Base-by-base conservation (phyloP, 2,888 invertebrate species). In the Ferdinandea cuprea region DNA sequence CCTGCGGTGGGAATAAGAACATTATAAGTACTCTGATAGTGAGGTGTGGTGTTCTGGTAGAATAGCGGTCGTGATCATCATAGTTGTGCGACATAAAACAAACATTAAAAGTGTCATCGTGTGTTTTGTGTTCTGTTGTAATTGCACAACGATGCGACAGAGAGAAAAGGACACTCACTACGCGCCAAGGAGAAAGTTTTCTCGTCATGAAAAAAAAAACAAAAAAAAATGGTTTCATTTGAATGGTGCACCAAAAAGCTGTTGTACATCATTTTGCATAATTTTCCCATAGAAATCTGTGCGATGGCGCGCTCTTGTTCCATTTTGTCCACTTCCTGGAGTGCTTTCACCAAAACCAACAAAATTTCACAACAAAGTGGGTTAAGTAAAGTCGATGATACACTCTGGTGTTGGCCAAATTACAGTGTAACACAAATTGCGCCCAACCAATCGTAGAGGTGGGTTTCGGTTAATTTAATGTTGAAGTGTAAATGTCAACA, bases 101-200 rank as follows among this genome's bases (percentile, higher is more conserved):
- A 76, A 68, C 83, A 83, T 83, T 83, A 83, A 83, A 83, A 83
- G 72, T 83, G 78, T 73, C 83, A 73, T 83, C 61, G 78, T 68
- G 78, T 68, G 68, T 76, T 61, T 37, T 42, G 52, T 44, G 2
- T 3, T 25, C 2, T 83, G 61, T 83, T 83, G 61, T 83, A 81
- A 81, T 81, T 77, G 81, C 54, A 66, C 73, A 44, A 40, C 37
- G n/a, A n/a, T n/a, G n/a, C n/a, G 25, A 44, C 52, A 54, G 35
- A 40, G 11, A 21, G 17, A 40, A 25, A 72, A 54, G 66, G 79
- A 68, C 13, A 15, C n/a, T n/a, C 21, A 35, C 35, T 35, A 15
- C 42, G 56, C 25, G 59, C 44, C 15, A 37, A 81, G 37, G 80
- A 65, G 50, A 40, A 81, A 81, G 58, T 76, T 81, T 76, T 63